Conservation (phyloP, 2,888 invertebrate species). For the Falcaria lacertinaria region DNA sequence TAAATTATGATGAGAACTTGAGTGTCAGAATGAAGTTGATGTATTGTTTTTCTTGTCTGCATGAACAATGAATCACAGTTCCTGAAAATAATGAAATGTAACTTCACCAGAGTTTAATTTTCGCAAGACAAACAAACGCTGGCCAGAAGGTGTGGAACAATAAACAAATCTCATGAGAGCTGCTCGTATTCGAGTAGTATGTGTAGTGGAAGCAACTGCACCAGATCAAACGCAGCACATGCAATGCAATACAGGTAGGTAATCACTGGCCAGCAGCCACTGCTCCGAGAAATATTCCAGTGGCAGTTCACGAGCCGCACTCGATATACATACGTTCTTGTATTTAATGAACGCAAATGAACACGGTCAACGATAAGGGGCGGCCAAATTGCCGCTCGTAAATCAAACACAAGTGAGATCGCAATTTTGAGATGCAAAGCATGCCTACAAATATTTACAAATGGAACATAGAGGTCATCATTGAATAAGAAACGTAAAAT, state of each 20-base stretch:
- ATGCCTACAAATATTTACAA: constrained; percentile 21
- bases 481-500: constrained; percentile 16
- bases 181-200: constrained; percentile 25
- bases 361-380: constrained; percentile 43
- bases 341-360: constrained; percentile 42
- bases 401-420: constrained; percentile 37
- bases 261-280: constrained; percentile 13
- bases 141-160: constrained; percentile 39
- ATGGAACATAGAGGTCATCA: constrained; percentile 28
- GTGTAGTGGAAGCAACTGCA: constrained; percentile 32
- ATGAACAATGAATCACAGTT: constrained; percentile 4
- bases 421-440: constrained; percentile 30
- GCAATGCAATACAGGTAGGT: constrained; percentile 25
- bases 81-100: constrained; percentile 18
- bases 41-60: constrained; percentile 6
- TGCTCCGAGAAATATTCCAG: constrained; percentile 28
- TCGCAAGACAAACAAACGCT: constrained; percentile 32
- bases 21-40: background rate
- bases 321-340: constrained; percentile 16
- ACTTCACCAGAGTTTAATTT: constrained; percentile 30
- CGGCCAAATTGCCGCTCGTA: constrained; percentile 41
- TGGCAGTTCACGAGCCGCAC: constrained; percentile 19
- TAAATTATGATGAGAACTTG: background rate
- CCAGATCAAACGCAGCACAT: constrained; percentile 36
- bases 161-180: constrained; percentile 53